These are phyloP conservation scores for Tupaia chinensis DNA, from an alignment of 2,113 vertebrate genomes.

Conservation along the genomic window DNA sequence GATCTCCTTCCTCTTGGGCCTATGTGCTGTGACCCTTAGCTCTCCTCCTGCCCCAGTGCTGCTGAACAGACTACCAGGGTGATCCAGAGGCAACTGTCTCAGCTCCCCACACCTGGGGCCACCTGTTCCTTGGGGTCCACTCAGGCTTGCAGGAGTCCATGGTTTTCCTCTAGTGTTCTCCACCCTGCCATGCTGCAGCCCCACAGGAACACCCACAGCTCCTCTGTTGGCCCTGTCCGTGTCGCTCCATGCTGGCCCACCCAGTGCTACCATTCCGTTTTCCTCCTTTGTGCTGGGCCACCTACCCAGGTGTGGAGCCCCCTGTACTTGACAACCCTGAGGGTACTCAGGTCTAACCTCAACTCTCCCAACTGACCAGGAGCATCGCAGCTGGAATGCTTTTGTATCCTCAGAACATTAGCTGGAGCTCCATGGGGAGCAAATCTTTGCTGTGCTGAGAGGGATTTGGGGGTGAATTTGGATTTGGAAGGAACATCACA, in stretches of 20 bases:
- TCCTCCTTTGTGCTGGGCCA: not conserved
- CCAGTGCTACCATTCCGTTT: not conserved
- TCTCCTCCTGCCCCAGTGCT: not conserved
- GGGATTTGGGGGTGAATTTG: not conserved
- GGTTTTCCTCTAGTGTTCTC: not conserved
- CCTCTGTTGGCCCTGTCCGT: not conserved
- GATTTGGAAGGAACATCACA: not conserved
- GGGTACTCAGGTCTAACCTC: not conserved
- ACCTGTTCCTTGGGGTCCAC: not conserved
- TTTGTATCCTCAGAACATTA: not conserved
- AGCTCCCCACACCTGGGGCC: too few relatives aligned
- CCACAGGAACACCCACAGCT: not conserved
- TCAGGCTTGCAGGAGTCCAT: not conserved
- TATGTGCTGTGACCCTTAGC: not conserved
- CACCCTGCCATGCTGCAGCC: not conserved
- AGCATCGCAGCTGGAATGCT: not conserved
- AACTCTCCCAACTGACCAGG: not conserved
- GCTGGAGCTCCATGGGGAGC: not conserved
- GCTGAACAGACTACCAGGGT: not conserved
- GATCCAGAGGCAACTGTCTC: not conserved
- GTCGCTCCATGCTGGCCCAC: not conserved
- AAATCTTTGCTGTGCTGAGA: conserved; percentile 1
- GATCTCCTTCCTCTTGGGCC: not conserved
- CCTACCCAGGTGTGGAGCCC: not conserved
- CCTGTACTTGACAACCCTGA: not conserved